phyloP scores from a whole-genome alignment of 2,113 vertebrate species.

The Vimba vimba region DNA sequence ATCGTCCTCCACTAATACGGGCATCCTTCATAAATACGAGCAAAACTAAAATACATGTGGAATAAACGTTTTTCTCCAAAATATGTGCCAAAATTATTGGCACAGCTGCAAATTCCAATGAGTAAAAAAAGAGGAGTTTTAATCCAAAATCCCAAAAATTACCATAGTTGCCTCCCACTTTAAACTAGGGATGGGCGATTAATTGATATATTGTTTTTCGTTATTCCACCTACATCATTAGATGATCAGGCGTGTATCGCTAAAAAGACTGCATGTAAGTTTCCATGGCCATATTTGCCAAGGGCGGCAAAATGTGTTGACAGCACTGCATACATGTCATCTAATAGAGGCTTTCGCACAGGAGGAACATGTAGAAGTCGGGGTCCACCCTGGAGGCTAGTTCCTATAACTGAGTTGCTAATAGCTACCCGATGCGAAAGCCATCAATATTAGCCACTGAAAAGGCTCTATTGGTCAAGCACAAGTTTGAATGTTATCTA shows the following conservation, averaged over 20 bases:
- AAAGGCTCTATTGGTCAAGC: background rate
- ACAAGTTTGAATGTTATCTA: background rate
- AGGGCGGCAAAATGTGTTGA: background rate
- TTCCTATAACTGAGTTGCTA: too few relatives aligned
- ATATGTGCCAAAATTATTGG: background rate
- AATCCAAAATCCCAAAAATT: too few relatives aligned
- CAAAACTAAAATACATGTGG: background rate
- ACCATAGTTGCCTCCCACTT: background rate
- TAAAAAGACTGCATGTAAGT: background rate
- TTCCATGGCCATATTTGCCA: background rate
- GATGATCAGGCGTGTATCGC: background rate
- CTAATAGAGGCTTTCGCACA: too few relatives aligned
- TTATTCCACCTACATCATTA: too few relatives aligned
- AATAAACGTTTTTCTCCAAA: background rate
- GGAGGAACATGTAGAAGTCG: too few relatives aligned
- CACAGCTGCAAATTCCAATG: background rate
- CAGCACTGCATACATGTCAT: background rate
- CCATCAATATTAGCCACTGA: background rate
- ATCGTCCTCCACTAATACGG: background rate
- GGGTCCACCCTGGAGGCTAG: too few relatives aligned
- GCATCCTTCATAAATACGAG: background rate
- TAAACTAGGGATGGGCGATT: background rate
- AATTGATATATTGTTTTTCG: too few relatives aligned
- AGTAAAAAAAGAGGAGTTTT: too few relatives aligned
- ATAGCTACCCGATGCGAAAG: too few relatives aligned